phyloP scores from a whole-genome alignment of 2,113 vertebrate species.

The Speoplatyrhinus poulsoni region DNA sequence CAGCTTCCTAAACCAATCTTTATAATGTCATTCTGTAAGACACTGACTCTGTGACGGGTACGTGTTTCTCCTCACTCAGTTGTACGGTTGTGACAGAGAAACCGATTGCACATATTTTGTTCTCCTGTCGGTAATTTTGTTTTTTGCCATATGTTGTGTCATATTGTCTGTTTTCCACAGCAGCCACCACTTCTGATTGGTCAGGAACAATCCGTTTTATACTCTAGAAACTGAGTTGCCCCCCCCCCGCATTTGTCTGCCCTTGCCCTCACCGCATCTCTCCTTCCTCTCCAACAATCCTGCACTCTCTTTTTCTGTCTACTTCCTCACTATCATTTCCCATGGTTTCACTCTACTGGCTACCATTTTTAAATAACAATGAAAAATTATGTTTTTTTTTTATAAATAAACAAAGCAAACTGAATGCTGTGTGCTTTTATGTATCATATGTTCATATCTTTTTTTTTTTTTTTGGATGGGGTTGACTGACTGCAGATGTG shows the following conservation, averaged over 20 bases:
- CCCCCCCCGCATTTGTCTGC: constrained; percentile 9
- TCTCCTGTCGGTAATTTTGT: neutral
- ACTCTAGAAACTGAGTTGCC: constrained; percentile 51
- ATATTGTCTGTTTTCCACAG: constrained; percentile 69
- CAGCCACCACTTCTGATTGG: constrained; percentile 54
- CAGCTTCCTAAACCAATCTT: constrained; percentile 5
- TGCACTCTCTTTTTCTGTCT: constrained; percentile 43
- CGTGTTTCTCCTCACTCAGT: constrained; percentile 46
- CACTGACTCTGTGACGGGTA: constrained; percentile 35
- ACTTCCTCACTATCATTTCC: constrained; percentile 30
- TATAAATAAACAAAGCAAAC: constrained; percentile 72
- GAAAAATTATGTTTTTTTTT: constrained; percentile 59
- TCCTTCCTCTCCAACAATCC: constrained; percentile 16
- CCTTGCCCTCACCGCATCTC: constrained; percentile 16
- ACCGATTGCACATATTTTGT: constrained; percentile 73
- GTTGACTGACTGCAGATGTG: constrained; percentile 51
- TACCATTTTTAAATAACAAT: constrained; percentile 57
- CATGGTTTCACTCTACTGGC: constrained; percentile 30
- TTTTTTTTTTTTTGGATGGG: neutral
- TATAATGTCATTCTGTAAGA: constrained; percentile 10
- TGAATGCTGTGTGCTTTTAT: constrained; percentile 6
- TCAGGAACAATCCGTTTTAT: constrained; percentile 54
- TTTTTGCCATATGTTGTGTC: constrained; percentile 27
- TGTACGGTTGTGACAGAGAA: constrained; percentile 57
- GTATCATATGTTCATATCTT: constrained; percentile 1